Evolutionary conservation across 2,888 invertebrate genomes (phyloP), one percentile per base, ranked within the genome.

Genomic region (Chloroclysta siterata): DNA sequence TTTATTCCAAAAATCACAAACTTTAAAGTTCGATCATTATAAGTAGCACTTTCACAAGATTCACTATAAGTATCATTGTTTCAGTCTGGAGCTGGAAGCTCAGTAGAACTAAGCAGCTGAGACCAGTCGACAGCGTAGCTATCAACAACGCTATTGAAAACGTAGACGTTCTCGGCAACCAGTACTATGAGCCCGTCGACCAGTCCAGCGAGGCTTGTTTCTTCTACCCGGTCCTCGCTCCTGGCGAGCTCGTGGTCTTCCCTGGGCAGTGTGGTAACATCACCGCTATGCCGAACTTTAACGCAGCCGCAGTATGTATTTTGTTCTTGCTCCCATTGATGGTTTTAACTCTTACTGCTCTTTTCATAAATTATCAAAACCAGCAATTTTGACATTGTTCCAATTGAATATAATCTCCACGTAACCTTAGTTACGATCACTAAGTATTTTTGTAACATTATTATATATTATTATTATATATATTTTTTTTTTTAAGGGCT

Each of bases 61-160:
- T 22, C 22, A 22, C 22, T 22, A 28, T 48, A 7, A 13, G 2
- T 13, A 13, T 33, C 3, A 15, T 22, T 48, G 0, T 63, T 59
- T 15, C 69, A 88, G 89, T 89, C 0, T 87, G 72, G 70, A 88
- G 88, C 61, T 90, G 89, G 90, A 89, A 89, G 51, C 74, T 91
- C 0, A 89, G 88, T 60, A 81, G 84, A 71, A 72, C 76, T 0
- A 76, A 73, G 42, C 66, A 74, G 7, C 66, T 88, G 2, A 71
- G 85, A 0, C 2, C 66, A 1, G 62, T 60, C 0, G 78, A 79
- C 0, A 71, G 51, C 3, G 58, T 48, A 0, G 74, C 76, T 1
- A 88, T 91, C 33, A 68, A 81, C 53, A 74, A 75, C 15, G 76
- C 76, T 3, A 81, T 84, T 1, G 55, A 73, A 0, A 66, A 73